Evolutionary conservation across 2,888 invertebrate genomes (phyloP).

Genomic region (Amphipyra berbera): DNA sequence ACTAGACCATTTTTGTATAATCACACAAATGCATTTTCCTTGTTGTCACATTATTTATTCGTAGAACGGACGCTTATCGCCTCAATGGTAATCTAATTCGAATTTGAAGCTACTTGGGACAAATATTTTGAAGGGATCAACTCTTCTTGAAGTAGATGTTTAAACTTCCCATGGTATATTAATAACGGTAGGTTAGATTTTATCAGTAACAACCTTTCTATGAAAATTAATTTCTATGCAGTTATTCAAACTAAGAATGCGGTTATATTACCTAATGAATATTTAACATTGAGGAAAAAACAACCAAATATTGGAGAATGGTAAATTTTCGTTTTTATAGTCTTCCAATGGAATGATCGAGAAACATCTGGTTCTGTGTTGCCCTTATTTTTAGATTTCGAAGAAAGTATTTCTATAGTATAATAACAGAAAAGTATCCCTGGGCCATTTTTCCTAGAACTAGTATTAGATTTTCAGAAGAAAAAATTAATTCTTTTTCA

Average conservation of each 20-base stretch:
- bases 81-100: conserved; percentile 6
- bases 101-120: conserved; percentile 4
- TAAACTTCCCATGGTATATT: too few relatives aligned
- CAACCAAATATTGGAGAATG: background rate
- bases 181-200: conserved; percentile 28
- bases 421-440: too few relatives aligned
- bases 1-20: background rate
- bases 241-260: conserved; percentile 30
- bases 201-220: conserved; percentile 8
- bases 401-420: too few relatives aligned
- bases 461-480: background rate
- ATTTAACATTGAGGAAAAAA: conserved; percentile 13
- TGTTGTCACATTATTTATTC: conserved; percentile 18
- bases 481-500: background rate
- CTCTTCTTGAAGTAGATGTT: background rate
- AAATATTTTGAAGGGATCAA: background rate
- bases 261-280: conserved; percentile 31
- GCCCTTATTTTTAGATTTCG: background rate
- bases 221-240: conserved; percentile 14
- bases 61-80: conserved; percentile 6
- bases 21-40: conserved; percentile 13
- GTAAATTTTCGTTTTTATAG: background rate
- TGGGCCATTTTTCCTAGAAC: background rate
- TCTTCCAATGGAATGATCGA: conserved; percentile 6
- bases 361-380: background rate